These are phyloP conservation scores for Myripristis jacobus DNA, from an alignment of 2,797 vertebrate species.

Conservation along the genomic window DNA sequence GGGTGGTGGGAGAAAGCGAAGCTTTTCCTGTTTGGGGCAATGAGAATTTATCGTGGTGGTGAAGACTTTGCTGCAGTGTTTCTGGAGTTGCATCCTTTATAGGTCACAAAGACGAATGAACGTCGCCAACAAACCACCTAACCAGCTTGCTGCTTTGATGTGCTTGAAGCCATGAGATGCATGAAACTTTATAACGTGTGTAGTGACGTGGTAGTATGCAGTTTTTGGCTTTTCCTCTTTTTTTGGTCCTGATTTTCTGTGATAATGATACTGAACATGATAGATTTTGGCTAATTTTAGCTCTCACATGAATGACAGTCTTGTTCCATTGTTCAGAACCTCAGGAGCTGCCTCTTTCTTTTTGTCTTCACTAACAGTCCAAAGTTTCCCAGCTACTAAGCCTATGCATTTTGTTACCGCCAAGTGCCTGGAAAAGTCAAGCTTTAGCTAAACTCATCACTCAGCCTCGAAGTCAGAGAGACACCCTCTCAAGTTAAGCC, in stretches of 20 bases:
- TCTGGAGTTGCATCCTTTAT: not conserved
- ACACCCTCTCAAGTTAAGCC: slow-evolving; percentile 9
- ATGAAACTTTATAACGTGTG: too few relatives aligned
- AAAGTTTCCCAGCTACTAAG: slow-evolving; percentile 42
- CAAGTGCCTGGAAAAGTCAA: slow-evolving; percentile 77
- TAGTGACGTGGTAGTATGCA: not conserved
- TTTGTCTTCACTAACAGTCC: slow-evolving; percentile 21
- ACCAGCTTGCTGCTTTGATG: slow-evolving; percentile 30
- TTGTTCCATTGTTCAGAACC: not conserved
- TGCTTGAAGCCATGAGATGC: not conserved
- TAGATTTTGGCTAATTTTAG: not conserved
- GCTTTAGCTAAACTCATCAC: slow-evolving; percentile 10
- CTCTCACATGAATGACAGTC: not conserved
- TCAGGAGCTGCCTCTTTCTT: not conserved
- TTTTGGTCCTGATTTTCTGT: slow-evolving; percentile 8
- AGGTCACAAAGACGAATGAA: not conserved
- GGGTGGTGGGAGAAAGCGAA: slow-evolving; percentile 13
- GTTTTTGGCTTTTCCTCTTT: not conserved
- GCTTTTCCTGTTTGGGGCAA: slow-evolving; percentile 47
- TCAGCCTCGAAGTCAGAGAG: slow-evolving; percentile 11
- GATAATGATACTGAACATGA: not conserved
- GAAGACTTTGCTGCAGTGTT: slow-evolving; percentile 20
- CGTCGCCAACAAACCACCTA: slow-evolving; percentile 11
- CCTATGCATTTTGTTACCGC: slow-evolving; percentile 54
- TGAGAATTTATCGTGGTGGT: slow-evolving; percentile 39